These are phyloP conservation scores for Gallinago solitaria DNA, from an alignment of 2,797 vertebrate genomes.

Conservation along the genomic window DNA sequence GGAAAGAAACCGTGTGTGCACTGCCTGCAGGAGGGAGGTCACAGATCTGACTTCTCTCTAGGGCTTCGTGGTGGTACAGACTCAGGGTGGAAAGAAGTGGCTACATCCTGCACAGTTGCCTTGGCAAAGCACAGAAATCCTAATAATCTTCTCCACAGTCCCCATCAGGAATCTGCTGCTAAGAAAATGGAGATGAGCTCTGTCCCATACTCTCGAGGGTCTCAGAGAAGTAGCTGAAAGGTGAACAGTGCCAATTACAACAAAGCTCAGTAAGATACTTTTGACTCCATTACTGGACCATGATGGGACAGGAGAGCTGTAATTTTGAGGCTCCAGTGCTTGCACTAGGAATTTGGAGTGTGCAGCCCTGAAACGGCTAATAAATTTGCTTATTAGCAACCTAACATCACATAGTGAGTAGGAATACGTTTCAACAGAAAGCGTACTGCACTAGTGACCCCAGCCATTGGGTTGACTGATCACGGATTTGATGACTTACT, in stretches of 20 bases:
- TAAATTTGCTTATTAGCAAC: not conserved
- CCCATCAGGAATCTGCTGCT: not conserved
- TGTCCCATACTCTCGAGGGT: fast-evolving
- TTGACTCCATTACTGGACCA: fast-evolving
- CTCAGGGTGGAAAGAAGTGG: not conserved
- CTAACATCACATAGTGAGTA: not conserved
- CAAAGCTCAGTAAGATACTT: not conserved
- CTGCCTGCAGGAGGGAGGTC: not conserved
- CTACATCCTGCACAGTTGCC: not conserved
- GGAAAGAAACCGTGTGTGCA: fast-evolving
- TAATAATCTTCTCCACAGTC: not conserved
- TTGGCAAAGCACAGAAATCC: not conserved
- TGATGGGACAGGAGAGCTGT: not conserved
- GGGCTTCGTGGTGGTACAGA: fast-evolving
- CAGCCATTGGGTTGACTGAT: not conserved
- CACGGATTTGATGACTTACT: not conserved
- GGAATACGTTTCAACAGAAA: not conserved
- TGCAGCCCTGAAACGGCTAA: not conserved
- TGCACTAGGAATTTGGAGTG: not conserved
- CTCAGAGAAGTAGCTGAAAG: not conserved
- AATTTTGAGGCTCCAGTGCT: not conserved
- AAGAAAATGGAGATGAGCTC: not conserved
- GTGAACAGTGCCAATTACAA: not conserved
- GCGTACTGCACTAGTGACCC: not conserved
- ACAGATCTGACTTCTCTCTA: not conserved